Evolutionary conservation across 2,888 invertebrate species (phyloP).

Genomic region (Opisthograptis luteolata): DNA sequence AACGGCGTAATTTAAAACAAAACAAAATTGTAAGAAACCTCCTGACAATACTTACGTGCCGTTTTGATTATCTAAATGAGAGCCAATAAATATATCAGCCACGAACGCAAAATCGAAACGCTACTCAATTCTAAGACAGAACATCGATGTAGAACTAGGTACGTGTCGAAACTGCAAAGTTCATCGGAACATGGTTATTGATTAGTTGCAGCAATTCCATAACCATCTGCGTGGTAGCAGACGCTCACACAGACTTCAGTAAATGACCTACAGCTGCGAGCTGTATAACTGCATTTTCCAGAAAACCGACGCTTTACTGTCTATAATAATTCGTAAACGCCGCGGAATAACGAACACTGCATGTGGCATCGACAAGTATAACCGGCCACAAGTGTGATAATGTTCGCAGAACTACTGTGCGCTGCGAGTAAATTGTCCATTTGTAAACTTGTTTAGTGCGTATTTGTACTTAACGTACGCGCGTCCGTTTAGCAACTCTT

Average conservation of each 20-base stretch:
- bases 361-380: constrained; percentile 54
- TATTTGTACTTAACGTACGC: constrained; percentile 17
- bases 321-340: constrained; percentile 69
- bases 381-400: constrained; percentile 44
- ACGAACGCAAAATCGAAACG: not conserved
- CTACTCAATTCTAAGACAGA: not conserved
- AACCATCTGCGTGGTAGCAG: constrained; percentile 20
- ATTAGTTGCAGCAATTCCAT: constrained; percentile 23
- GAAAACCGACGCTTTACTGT: constrained; percentile 71
- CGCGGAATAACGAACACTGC: constrained; percentile 61
- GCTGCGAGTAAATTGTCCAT: constrained; percentile 40
- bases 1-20: too few species aligned
- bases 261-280: constrained; percentile 66
- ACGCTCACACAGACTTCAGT: constrained; percentile 39
- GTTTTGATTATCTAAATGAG: not conserved
- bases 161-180: constrained; percentile 30
- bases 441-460: constrained; percentile 45
- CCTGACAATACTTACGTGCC: too few species aligned
- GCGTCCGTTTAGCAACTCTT: constrained; percentile 22
- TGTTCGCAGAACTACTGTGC: constrained; percentile 45
- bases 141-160: constrained; percentile 20
- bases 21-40: too few species aligned
- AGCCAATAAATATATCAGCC: not conserved
- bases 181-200: constrained; percentile 30
- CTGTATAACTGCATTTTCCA: constrained; percentile 63